Evolutionary conservation across 2,888 invertebrate species (phyloP).

Genomic region (Agriotes lineatus): DNA sequence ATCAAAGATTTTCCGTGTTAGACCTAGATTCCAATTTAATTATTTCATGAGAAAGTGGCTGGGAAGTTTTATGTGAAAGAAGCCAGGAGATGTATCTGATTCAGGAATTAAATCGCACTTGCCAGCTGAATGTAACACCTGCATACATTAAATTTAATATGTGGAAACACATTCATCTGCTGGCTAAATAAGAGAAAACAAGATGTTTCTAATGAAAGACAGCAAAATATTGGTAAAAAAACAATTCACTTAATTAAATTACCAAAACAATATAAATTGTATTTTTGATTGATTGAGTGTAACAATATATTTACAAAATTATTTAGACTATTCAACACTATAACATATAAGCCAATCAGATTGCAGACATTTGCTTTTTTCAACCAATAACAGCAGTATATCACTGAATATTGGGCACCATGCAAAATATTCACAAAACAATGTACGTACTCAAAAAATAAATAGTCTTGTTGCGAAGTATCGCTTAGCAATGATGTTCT

Average conservation of each 20-base stretch:
- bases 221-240: not conserved
- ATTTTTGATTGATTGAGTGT: not conserved
- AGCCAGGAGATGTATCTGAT: not conserved
- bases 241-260: not conserved
- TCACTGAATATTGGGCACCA: too few relatives aligned
- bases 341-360: too few relatives aligned
- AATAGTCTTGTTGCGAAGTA: too few relatives aligned
- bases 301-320: not conserved
- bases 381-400: too few relatives aligned
- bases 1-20: constrained; percentile 22
- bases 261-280: not conserved
- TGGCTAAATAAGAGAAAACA: too few relatives aligned
- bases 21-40: constrained; percentile 22
- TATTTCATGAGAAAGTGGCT: not conserved
- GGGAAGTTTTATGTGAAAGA: not conserved
- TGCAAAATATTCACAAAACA: too few relatives aligned
- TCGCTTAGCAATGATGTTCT: too few relatives aligned
- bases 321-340: not conserved
- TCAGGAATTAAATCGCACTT: not conserved
- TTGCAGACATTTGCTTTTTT: too few relatives aligned
- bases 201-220: not conserved
- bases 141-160: constrained; percentile 22
- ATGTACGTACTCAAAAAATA: too few relatives aligned
- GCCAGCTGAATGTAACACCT: not conserved
- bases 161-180: constrained; percentile 32